phyloP scores from a whole-genome alignment of 2,113 vertebrate species.

The Pachypanchax playfairii region DNA sequence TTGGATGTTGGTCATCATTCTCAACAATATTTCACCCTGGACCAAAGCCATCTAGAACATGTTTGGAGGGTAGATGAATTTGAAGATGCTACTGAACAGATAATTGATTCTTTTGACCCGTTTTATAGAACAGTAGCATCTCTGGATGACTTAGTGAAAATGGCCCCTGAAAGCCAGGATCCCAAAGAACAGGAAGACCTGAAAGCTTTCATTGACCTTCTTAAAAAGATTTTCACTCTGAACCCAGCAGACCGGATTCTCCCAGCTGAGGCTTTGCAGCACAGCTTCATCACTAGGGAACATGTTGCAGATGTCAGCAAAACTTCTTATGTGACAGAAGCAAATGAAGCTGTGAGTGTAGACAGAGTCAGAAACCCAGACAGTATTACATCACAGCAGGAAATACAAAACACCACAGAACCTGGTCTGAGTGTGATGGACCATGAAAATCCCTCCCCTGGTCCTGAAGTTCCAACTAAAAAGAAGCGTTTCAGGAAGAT shows the following conservation, averaged over 20 bases:
- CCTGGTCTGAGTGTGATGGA: too few relatives aligned
- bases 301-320: too few relatives aligned
- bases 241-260: neutral
- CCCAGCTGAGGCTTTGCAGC: neutral
- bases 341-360: too few relatives aligned
- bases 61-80: neutral
- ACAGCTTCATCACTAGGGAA: neutral
- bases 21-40: neutral
- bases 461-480: too few relatives aligned
- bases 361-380: too few relatives aligned
- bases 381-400: too few relatives aligned
- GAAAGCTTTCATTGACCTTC: neutral
- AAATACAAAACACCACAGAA: too few relatives aligned
- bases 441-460: too few relatives aligned
- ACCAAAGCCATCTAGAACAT: neutral
- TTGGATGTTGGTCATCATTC: neutral
- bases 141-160: neutral
- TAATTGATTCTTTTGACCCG: too few relatives aligned
- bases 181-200: neutral
- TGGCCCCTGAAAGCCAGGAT: fast-evolving
- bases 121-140: neutral
- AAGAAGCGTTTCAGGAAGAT: too few relatives aligned
- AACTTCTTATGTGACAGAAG: too few relatives aligned
- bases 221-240: neutral
- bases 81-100: neutral